Percentiles rank a stretch among this genome's conserved stretches.
These are phyloP conservation scores for Suricata suricatta DNA, from an alignment of 2,113 vertebrate species.

Conservation along the genomic window DNA sequence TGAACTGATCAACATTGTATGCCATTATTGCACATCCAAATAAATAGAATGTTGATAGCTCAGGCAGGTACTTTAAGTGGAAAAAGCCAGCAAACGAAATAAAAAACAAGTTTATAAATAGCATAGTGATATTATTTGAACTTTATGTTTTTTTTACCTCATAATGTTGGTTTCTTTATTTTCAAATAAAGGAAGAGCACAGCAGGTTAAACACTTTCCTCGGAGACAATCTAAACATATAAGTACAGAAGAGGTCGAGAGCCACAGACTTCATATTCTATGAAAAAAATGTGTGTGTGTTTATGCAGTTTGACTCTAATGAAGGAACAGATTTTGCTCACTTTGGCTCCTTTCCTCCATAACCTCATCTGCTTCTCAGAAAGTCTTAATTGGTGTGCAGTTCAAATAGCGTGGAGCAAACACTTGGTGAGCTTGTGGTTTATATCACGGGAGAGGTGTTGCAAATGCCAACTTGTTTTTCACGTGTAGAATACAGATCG, in stretches of 20 bases:
- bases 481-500: not conserved
- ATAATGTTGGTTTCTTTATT: not conserved
- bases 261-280: not conserved
- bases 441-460: not conserved
- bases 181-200: not conserved
- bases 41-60: slow-evolving; percentile 25
- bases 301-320: not conserved
- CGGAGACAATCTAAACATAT: not conserved
- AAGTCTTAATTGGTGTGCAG: not conserved
- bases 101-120: slow-evolving; percentile 35
- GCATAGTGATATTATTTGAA: not conserved
- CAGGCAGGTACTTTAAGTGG: not conserved
- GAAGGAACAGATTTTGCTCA: not conserved
- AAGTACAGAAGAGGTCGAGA: not conserved
- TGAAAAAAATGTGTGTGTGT: not conserved
- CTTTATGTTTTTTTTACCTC: not conserved
- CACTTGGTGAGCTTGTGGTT: not conserved
- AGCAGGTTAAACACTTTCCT: not conserved
- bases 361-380: not conserved
- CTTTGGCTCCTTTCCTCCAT: not conserved
- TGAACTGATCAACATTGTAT: not conserved
- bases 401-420: not conserved
- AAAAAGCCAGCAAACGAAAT: slow-evolving; percentile 40
- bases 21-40: slow-evolving; percentile 22
- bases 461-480: not conserved